A percentile compares a stretch with the other conserved stretches of the same genome.
Conservation (phyloP, 2,797 vertebrate genomes). For the Chelidonichthys spinosus region DNA sequence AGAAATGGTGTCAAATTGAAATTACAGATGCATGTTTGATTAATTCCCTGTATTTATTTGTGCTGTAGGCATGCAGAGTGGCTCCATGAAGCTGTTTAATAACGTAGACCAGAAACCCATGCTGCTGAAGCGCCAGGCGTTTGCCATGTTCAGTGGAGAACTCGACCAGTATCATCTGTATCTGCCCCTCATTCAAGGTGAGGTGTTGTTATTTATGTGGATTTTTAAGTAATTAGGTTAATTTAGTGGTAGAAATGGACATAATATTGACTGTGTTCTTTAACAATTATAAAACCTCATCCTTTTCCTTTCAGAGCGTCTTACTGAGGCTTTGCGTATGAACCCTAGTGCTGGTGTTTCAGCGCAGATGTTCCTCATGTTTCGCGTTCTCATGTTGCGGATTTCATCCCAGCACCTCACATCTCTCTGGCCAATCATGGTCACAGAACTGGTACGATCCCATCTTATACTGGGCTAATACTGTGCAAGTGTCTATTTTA, state of each 20-base stretch:
- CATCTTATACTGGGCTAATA: background rate
- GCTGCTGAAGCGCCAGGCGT: constrained; percentile 95
- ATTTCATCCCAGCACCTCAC: constrained; percentile 97
- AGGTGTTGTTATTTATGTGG: background rate
- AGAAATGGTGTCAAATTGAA: background rate
- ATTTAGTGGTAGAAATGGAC: background rate
- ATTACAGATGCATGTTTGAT: background rate
- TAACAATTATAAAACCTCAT: background rate
- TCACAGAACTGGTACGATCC: constrained; percentile 93
- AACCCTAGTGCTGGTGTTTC: constrained; percentile 89
- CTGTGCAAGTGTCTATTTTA: background rate
- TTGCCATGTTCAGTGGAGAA: constrained; percentile 96
- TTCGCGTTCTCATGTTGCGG: constrained; percentile 94
- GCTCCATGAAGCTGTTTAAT: constrained; percentile 92
- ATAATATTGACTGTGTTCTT: background rate
- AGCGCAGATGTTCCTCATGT: constrained; percentile 97
- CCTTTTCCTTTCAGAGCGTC: constrained; percentile 86
- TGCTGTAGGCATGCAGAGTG: constrained; percentile 92
- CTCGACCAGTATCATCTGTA: constrained; percentile 96
- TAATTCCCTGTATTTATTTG: constrained; percentile 1
- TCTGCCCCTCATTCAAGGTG: constrained; percentile 97
- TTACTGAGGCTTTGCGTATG: constrained; percentile 93
- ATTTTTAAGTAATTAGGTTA: background rate
- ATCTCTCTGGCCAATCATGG: constrained; percentile 98
- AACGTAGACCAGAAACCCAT: constrained; percentile 95